A percentile compares a stretch with the other conserved stretches of the same genome.
phyloP scores from a whole-genome alignment of 64 coral and sea anemone genomes.

The Platygyra sinensis region DNA sequence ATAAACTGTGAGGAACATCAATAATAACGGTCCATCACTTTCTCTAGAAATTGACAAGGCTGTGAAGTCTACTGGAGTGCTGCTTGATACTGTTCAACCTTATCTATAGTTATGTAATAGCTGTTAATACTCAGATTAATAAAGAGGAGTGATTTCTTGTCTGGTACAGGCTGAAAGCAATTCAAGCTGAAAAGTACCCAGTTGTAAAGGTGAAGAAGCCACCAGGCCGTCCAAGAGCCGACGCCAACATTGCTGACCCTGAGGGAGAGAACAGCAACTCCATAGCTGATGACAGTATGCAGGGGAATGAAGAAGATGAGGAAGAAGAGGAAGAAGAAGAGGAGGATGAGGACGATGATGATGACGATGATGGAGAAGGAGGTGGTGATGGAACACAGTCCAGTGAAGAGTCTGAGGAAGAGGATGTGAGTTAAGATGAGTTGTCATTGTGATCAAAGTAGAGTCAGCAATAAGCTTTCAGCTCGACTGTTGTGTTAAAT shows the following conservation, averaged over 20 bases:
- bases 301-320: slow-evolving; percentile 90
- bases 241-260: slow-evolving; percentile 51
- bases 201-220: slow-evolving; percentile 93
- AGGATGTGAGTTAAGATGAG: slow-evolving; percentile 59
- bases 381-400: slow-evolving; percentile 78
- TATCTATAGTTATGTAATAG: no score
- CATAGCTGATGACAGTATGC: slow-evolving; percentile 59
- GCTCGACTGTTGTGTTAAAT: no score
- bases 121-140: neutral
- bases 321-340: slow-evolving; percentile 95
- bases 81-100: no score
- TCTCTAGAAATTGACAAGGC: no score
- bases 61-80: no score
- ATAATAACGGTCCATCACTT: no score
- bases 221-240: slow-evolving; percentile 81
- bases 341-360: slow-evolving; percentile 96
- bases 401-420: slow-evolving; percentile 91
- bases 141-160: neutral
- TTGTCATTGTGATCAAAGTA: no score
- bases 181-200: slow-evolving; percentile 94
- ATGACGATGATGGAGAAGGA: slow-evolving; percentile 86
- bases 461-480: no score
- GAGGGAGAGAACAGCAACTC: slow-evolving; percentile 83
- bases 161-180: slow-evolving; percentile 76
- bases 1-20: no score